These are phyloP conservation scores for Coregonus sp. DNA, from an alignment of 2,797 vertebrate genomes.

Conservation along the genomic window DNA sequence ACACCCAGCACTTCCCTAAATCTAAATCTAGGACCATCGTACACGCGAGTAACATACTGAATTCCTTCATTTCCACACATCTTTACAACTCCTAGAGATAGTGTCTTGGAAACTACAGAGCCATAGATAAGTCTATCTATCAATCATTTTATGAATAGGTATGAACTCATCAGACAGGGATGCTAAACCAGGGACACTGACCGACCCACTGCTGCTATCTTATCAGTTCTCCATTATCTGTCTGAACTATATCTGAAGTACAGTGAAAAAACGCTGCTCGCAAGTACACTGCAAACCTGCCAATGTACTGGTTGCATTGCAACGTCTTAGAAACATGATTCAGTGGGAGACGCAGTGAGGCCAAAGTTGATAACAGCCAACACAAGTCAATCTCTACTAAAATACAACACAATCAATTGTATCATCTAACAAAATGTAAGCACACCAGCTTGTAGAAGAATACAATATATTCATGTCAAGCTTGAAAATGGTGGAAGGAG, in stretches of 20 bases:
- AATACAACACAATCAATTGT: background rate
- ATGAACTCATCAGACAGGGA: no score
- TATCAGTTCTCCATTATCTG: background rate
- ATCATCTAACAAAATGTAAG: background rate
- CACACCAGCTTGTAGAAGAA: background rate
- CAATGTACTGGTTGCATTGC: constrained; percentile 7
- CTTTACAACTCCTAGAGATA: background rate
- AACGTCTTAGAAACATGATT: background rate
- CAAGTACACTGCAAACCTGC: constrained; percentile 2
- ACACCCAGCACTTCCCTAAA: background rate
- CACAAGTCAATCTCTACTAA: no score
- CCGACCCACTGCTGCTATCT: background rate
- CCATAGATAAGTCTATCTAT: background rate
- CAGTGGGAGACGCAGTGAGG: background rate
- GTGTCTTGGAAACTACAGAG: background rate
- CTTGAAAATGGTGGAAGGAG: no score
- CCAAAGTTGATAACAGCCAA: background rate
- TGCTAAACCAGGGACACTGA: no score
- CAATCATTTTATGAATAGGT: background rate
- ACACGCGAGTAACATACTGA: background rate
- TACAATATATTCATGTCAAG: background rate
- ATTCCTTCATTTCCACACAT: background rate
- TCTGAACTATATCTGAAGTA: constrained; percentile 5
- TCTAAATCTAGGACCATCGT: background rate
- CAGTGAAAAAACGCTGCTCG: background rate